Conservation (phyloP, 2,113 vertebrate species). For the Mus pahari region DNA sequence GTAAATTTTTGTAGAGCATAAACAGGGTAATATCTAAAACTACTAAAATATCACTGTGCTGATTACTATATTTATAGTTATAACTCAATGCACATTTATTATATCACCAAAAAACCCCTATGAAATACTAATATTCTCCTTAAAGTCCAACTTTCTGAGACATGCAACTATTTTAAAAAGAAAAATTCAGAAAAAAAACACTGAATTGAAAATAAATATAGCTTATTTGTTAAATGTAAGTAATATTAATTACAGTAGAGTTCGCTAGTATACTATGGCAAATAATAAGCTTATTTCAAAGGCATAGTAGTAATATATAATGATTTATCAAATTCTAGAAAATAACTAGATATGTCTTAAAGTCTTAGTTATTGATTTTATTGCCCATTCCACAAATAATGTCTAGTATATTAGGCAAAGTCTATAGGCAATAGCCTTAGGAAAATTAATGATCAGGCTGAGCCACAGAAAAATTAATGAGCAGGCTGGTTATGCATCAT, state of each 20-base stretch:
- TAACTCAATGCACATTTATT: not conserved
- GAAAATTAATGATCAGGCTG: slow-evolving; percentile 78
- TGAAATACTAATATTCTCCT: not conserved
- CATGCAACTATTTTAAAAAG: not conserved
- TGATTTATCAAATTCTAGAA: slow-evolving; percentile 66
- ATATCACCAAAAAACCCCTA: not conserved
- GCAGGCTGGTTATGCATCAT: not conserved
- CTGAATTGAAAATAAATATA: not conserved
- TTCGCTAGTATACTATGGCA: not conserved
- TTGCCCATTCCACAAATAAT: slow-evolving; percentile 73
- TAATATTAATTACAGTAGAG: not conserved
- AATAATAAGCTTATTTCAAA: slow-evolving; percentile 73
- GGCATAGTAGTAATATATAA: slow-evolving; percentile 23
- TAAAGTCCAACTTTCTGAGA: not conserved
- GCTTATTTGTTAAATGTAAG: not conserved
- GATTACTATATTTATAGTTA: not conserved
- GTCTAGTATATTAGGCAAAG: slow-evolving; percentile 67
- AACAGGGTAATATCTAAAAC: not conserved
- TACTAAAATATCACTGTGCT: not conserved
- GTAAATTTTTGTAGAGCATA: not conserved
- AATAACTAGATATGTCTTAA: slow-evolving; percentile 43
- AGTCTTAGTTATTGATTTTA: slow-evolving; percentile 72
- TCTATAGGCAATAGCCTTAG: slow-evolving; percentile 53
- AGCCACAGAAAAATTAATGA: slow-evolving; percentile 80
- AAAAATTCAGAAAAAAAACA: not conserved